These are phyloP conservation scores for Flexamia atlantica DNA, from an alignment of 2,888 invertebrate genomes.

Conservation along the genomic window DNA sequence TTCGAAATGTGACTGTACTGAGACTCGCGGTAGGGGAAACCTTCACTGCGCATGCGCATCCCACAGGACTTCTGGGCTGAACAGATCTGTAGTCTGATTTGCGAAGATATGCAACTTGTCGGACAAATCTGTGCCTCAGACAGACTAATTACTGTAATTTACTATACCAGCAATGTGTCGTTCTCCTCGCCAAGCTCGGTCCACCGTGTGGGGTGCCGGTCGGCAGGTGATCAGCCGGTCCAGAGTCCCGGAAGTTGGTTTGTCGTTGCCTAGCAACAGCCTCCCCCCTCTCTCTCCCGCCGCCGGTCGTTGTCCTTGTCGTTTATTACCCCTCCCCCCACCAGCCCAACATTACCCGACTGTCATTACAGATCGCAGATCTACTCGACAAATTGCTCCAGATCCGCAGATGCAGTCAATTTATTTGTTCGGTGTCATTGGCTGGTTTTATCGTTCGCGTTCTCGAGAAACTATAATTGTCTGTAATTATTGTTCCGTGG, in stretches of 20 bases:
- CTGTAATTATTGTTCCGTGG: too few species aligned
- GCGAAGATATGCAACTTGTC: too few species aligned
- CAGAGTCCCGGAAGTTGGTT: conserved; percentile 43
- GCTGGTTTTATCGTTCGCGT: neutral
- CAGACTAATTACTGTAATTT: too few species aligned
- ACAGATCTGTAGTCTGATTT: too few species aligned
- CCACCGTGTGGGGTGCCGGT: neutral
- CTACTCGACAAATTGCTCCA: conserved; percentile 38
- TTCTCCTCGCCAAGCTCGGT: too few species aligned
- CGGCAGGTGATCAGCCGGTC: conserved; percentile 15
- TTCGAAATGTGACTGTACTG: too few species aligned
- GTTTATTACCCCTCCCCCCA: conserved; percentile 49
- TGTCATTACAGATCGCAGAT: conserved; percentile 39
- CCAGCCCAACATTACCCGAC: conserved; percentile 31
- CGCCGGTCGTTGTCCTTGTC: conserved; percentile 61
- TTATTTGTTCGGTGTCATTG: conserved; percentile 24
- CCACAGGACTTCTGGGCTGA: too few species aligned
- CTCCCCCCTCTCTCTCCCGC: conserved; percentile 57
- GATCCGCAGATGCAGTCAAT: conserved; percentile 12
- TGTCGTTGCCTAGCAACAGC: conserved; percentile 45
- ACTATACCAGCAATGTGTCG: too few species aligned
- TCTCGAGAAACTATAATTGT: too few species aligned
- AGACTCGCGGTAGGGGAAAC: too few species aligned
- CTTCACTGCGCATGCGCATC: too few species aligned
- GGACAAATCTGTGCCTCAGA: too few species aligned